These are phyloP conservation scores for Muntiacus reevesi DNA, from an alignment of 2,113 vertebrate genomes.

Conservation along the genomic window DNA sequence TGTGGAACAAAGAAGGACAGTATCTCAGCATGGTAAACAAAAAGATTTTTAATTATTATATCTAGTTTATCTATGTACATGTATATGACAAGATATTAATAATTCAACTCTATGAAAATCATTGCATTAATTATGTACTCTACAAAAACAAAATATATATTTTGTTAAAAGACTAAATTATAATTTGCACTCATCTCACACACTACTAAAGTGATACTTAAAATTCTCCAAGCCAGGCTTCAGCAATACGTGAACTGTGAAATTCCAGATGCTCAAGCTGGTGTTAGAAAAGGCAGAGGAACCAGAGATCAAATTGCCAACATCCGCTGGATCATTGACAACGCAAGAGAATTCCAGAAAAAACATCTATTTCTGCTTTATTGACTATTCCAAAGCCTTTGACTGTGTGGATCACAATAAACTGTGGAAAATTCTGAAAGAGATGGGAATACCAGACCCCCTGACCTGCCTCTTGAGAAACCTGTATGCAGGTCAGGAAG, in stretches of 20 bases:
- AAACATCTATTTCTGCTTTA: not conserved
- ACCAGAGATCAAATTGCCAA: not conserved
- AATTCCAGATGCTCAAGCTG: too few species aligned
- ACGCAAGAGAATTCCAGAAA: not conserved
- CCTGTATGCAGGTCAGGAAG: too few species aligned
- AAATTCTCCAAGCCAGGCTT: too few species aligned
- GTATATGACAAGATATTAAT: not conserved
- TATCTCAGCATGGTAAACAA: not conserved
- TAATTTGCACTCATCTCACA: too few species aligned
- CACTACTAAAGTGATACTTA: too few species aligned
- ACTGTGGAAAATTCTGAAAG: not conserved
- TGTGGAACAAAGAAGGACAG: not conserved
- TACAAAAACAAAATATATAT: not conserved
- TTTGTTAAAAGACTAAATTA: not conserved
- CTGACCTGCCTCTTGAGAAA: too few species aligned
- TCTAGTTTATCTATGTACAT: not conserved
- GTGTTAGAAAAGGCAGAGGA: not conserved
- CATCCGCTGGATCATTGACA: accelerated
- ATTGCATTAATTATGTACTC: not conserved
- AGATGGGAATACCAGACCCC: too few species aligned
- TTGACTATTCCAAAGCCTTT: not conserved
- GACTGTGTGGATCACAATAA: not conserved
- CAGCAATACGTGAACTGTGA: too few species aligned
- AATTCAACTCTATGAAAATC: not conserved
- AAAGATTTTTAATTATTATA: not conserved